Evolutionary conservation across 1,140 invertebrate species (phyloP).

Genomic region (Nasonia longicornis): DNA sequence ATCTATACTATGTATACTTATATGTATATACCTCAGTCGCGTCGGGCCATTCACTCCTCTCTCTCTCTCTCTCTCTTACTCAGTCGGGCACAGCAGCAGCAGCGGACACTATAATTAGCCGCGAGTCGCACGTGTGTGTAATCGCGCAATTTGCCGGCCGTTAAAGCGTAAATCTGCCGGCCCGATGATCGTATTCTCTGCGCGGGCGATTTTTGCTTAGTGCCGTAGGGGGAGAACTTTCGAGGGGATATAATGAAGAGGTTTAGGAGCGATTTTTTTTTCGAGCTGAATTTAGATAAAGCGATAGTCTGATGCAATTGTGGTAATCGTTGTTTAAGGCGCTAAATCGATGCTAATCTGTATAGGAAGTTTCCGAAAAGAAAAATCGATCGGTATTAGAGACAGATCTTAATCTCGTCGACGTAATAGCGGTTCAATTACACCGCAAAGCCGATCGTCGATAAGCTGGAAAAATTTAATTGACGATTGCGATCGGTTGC

Average conservation of each 20-base stretch:
- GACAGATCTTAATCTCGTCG: not conserved
- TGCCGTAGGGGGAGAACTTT: no score
- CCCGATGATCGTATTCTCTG: not conserved
- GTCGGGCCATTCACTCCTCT: conserved; percentile 28
- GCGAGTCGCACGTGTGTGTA: not conserved
- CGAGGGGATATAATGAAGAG: no score
- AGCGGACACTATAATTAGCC: conserved; percentile 32
- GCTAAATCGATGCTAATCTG: no score
- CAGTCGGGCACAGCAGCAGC: no score
- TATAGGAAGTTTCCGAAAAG: not conserved
- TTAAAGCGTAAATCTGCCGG: conserved; percentile 1
- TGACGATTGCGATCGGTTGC: no score
- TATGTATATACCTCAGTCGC: not conserved
- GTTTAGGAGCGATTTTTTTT: no score
- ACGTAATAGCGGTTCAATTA: not conserved
- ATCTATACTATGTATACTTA: not conserved
- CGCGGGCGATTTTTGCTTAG: not conserved
- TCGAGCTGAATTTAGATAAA: no score
- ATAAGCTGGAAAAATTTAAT: not conserved
- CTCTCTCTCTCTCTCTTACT: not conserved
- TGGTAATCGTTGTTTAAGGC: no score
- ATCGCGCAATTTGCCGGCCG: conserved; percentile 24
- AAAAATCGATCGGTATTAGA: not conserved
- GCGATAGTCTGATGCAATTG: no score
- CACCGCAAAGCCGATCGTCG: not conserved